Evolutionary conservation across 2,888 invertebrate species (phyloP), one percentile per base, ranked within the genome.

Genomic region (Apodemia duryi): DNA sequence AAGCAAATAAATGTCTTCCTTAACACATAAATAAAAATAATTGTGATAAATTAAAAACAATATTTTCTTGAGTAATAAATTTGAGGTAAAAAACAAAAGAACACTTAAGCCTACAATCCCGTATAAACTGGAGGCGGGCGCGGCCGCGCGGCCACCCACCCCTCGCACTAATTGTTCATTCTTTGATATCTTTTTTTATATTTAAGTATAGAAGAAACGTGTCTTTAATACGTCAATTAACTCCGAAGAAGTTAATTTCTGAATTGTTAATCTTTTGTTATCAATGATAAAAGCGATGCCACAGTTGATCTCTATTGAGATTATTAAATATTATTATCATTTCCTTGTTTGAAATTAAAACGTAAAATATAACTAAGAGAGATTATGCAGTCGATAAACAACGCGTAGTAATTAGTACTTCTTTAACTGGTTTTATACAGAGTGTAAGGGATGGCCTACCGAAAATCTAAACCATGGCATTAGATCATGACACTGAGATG

Each of bases 81-180:
- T 54, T 28, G 28, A 54, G 54, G 54, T 54, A 29, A 54, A 54
- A 54, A 29, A 54, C 54, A 54, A 54, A 29, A 54, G 54, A 29
- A 29, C 54, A 54, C 29, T 54, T 54, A 29, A 7, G 54, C 54
- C 54, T 54, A 10, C 54, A 54, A 54, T 29, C n/a, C 54, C 54
- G 54, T 4, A 11, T 54, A 29, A 11, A 54, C 2, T 54, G 54
- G 28, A 28, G 11, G 54, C 54, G 28, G 29, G n/a, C 38, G 54
- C 10, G 54, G 29, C 28, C 28, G 13, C 52, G 54, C 28, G 29
- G 28, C 29, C 29, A 29, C 29, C 29, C 29, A 29, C 29, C 29
- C 28, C 38, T 38, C 38, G 38, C 38, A 7, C 38, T 38, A 38
- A 54, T 54, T 54, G 54, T 54, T 54, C 54, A 29, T 54, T 11